Evolutionary conservation across 2,888 invertebrate genomes (phyloP).

Genomic region (Plagiodera versicolora): DNA sequence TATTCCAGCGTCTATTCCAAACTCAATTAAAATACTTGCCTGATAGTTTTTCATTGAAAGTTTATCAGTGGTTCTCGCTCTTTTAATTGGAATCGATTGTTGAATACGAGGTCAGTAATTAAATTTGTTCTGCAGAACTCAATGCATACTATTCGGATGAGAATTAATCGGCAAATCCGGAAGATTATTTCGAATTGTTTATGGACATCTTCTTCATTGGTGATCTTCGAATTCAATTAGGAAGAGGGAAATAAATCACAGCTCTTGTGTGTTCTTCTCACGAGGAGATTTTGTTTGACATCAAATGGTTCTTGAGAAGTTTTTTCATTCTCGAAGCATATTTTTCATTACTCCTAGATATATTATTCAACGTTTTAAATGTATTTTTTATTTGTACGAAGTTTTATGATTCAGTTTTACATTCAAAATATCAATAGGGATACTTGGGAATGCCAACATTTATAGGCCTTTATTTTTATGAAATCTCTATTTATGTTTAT

Average conservation of each 20-base stretch:
- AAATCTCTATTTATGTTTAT: too few relatives aligned
- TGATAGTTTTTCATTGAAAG: constrained; percentile 1
- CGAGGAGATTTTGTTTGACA: too few relatives aligned
- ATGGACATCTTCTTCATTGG: background rate
- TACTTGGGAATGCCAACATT: too few relatives aligned
- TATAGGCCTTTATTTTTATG: too few relatives aligned
- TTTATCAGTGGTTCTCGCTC: constrained; percentile 5
- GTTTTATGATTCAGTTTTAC: too few relatives aligned
- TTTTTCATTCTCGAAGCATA: too few relatives aligned
- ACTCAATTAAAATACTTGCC: constrained; percentile 11
- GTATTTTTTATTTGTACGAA: too few relatives aligned
- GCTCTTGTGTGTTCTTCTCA: background rate
- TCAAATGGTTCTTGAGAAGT: too few relatives aligned
- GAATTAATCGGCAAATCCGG: background rate
- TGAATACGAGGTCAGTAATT: background rate
- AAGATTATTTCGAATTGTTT: background rate
- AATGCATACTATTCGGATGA: background rate
- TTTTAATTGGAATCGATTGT: background rate
- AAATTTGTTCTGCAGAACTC: background rate
- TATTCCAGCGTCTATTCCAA: background rate
- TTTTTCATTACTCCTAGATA: too few relatives aligned
- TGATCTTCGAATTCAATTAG: background rate
- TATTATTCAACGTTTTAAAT: too few relatives aligned
- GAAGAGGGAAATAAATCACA: background rate
- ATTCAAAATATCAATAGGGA: too few relatives aligned